Conservation (phyloP, 2,113 vertebrate species). For the Ammodramus savannarum region DNA sequence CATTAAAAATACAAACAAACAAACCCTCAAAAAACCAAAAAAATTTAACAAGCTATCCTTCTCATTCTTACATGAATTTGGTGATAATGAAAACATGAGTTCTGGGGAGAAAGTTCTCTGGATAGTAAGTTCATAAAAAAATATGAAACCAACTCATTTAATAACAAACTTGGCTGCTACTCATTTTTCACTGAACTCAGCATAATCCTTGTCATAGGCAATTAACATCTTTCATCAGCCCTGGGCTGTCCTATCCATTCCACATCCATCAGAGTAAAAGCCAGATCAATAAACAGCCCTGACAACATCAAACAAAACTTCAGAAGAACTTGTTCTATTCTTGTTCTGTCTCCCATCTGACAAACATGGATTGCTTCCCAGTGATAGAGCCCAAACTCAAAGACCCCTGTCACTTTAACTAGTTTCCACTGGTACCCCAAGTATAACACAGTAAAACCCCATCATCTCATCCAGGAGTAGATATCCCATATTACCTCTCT, state of each 20-base stretch:
- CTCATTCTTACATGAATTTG: background rate
- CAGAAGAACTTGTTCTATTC: background rate
- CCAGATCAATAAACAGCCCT: background rate
- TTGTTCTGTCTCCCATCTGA: background rate
- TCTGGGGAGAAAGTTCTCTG: background rate
- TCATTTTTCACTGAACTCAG: background rate
- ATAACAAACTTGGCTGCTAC: background rate
- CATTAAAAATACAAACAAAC: background rate
- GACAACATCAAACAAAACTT: background rate
- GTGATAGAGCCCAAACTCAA: background rate
- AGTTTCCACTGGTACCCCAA: background rate
- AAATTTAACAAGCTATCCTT: background rate
- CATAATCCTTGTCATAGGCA: background rate
- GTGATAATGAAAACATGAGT: background rate
- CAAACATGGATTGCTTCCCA: background rate
- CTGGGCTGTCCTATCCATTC: background rate
- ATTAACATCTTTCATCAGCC: background rate
- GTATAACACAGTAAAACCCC: background rate
- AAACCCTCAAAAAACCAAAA: no score
- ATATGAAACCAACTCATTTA: background rate
- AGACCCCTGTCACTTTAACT: background rate
- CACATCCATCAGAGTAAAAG: constrained; percentile 11
- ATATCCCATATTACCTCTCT: background rate
- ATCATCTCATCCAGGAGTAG: background rate
- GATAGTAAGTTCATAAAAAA: background rate